Evolutionary conservation across 2,113 vertebrate genomes (phyloP).

Genomic region (Rissa tridactyla): DNA sequence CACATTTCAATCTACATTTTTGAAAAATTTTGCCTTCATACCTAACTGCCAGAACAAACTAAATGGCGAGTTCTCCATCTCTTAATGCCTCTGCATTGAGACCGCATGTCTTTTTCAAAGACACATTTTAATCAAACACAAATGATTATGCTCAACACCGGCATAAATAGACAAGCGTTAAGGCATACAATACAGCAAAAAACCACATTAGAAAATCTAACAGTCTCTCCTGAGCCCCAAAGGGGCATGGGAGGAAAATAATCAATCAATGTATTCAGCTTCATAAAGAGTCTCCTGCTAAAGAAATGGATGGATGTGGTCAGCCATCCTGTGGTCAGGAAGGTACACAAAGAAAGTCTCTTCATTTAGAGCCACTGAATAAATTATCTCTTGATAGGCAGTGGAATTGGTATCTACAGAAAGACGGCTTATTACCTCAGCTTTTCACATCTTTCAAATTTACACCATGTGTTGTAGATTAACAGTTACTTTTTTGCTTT

Average conservation of each 20-base stretch:
- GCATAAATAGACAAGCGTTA: background rate
- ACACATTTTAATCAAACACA: background rate
- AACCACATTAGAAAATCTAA: background rate
- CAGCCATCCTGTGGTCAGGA: background rate
- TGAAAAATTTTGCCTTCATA: background rate
- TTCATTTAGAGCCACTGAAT: background rate
- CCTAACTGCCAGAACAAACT: background rate
- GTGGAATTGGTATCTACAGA: background rate
- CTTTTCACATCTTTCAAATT: conserved; percentile 5
- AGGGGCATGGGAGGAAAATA: background rate
- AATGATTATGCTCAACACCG: background rate
- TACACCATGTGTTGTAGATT: conserved; percentile 10
- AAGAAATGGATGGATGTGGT: background rate
- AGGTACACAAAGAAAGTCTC: background rate
- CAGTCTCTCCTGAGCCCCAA: background rate
- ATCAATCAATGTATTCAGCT: background rate
- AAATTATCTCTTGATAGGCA: background rate
- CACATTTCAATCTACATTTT: background rate
- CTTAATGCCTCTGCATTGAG: background rate
- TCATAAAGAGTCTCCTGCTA: background rate
- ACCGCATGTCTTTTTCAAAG: background rate
- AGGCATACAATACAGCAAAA: background rate
- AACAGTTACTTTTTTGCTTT: conserved; percentile 32
- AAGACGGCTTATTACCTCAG: conserved; percentile 28
- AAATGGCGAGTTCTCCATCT: background rate